These are phyloP conservation scores for Aramus guarauna DNA, from an alignment of 2,113 vertebrate species.

Conservation along the genomic window DNA sequence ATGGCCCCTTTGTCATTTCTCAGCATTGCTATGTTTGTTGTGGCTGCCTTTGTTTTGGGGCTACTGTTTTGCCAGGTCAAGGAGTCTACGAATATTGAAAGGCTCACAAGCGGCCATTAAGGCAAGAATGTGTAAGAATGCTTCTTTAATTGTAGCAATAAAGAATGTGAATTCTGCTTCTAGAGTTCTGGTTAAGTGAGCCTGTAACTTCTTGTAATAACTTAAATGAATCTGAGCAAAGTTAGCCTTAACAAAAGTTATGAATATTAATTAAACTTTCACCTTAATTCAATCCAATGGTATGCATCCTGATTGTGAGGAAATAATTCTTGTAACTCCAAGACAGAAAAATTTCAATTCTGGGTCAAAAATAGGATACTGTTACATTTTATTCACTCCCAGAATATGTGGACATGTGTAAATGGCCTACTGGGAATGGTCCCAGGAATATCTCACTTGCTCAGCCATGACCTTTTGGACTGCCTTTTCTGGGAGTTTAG, in stretches of 20 bases:
- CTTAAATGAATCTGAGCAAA: neutral
- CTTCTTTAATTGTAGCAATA: neutral
- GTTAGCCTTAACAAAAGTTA: neutral
- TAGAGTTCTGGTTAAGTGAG: neutral
- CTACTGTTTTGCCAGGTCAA: neutral
- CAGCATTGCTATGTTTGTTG: neutral
- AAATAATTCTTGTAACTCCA: neutral
- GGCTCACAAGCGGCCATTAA: neutral
- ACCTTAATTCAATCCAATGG: neutral
- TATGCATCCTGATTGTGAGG: neutral
- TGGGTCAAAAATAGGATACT: neutral
- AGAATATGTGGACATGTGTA: neutral
- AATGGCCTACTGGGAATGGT: neutral
- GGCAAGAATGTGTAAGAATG: neutral
- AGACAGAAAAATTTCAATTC: neutral
- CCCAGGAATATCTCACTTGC: neutral
- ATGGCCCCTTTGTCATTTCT: neutral
- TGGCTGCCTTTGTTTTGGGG: neutral
- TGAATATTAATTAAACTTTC: neutral
- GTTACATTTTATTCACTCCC: neutral
- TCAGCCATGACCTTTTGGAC: neutral
- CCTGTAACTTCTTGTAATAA: neutral
- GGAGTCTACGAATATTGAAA: neutral
- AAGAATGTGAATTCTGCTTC: neutral
- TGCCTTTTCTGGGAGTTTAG: neutral